Evolutionary conservation across 2,797 vertebrate genomes (phyloP).

Genomic region (Falco rusticolus): DNA sequence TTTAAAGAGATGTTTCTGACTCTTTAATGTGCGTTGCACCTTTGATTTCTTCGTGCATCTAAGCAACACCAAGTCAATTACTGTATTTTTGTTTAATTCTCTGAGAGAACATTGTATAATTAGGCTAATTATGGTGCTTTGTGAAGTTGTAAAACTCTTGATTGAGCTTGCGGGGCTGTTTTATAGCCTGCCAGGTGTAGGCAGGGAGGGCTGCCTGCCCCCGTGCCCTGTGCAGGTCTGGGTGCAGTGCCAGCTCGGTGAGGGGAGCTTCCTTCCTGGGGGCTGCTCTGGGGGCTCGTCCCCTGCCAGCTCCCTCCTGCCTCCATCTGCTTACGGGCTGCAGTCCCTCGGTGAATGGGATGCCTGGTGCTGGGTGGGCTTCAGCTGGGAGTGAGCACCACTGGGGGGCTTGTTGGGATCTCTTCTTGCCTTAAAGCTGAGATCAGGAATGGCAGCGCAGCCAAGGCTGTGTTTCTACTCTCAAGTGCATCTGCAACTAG

Average conservation of each 20-base stretch:
- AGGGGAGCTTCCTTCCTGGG: not conserved
- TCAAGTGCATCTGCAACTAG: not conserved
- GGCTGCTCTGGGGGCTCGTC: not conserved
- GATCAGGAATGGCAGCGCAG: not conserved
- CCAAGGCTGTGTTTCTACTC: not conserved
- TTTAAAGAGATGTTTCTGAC: slow-evolving; percentile 63
- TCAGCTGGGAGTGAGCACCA: not conserved
- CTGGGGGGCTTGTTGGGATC: not conserved
- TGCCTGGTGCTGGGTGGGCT: not conserved
- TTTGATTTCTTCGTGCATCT: slow-evolving; percentile 61
- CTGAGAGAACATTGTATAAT: slow-evolving; percentile 51
- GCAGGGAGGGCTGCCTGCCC: slow-evolving; percentile 21
- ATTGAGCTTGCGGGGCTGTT: slow-evolving; percentile 53
- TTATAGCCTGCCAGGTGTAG: slow-evolving; percentile 55
- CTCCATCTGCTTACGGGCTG: not conserved
- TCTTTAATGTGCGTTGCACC: slow-evolving; percentile 49
- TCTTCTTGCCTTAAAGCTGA: not conserved
- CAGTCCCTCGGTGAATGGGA: not conserved
- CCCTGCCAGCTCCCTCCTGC: not conserved
- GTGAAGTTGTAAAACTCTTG: slow-evolving; percentile 64
- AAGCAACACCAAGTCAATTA: slow-evolving; percentile 47
- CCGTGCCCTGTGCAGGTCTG: not conserved
- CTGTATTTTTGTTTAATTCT: slow-evolving; percentile 60
- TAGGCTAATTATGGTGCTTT: slow-evolving; percentile 64
- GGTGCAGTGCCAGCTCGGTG: not conserved